Evolutionary conservation across 2,888 invertebrate genomes (phyloP).

Genomic region (Tiliacea citrago): DNA sequence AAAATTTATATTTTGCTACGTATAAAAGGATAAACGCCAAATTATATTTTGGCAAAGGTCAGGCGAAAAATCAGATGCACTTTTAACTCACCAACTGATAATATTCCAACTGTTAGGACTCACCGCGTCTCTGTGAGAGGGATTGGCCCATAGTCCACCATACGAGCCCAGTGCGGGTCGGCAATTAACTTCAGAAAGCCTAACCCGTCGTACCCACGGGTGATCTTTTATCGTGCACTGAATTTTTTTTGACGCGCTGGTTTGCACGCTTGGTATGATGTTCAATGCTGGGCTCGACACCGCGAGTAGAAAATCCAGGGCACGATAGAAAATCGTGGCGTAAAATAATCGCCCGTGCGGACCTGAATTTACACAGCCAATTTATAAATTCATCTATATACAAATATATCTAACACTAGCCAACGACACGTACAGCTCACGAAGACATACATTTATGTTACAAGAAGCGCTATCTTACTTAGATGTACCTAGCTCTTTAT

Average conservation of each 20-base stretch:
- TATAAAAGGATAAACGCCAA: not conserved
- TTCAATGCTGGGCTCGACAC: too few relatives aligned
- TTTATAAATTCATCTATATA: conserved; percentile 36
- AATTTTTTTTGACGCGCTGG: not conserved
- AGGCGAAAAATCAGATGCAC: too few relatives aligned
- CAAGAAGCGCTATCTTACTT: conserved; percentile 49
- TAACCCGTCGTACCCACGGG: not conserved
- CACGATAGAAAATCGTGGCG: not conserved
- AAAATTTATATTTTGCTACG: not conserved
- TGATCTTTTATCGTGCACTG: not conserved
- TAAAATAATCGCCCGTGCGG: not conserved
- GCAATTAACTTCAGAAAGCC: not conserved
- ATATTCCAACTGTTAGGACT: not conserved
- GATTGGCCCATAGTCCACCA: not conserved
- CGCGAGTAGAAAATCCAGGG: not conserved
- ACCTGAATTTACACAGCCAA: not conserved
- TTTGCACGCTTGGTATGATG: too few relatives aligned
- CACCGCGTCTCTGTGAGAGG: not conserved
- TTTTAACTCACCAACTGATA: not conserved
- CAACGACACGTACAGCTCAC: conserved; percentile 60
- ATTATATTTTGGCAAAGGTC: not conserved
- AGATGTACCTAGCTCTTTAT: conserved; percentile 38
- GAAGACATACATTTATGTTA: conserved; percentile 46
- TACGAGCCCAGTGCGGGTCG: not conserved
- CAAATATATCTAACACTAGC: conserved; percentile 52